Percentiles rank a stretch among this genome's conserved stretches.
Evolutionary conservation across 2,113 vertebrate species (phyloP).

Genomic region (Protobothrops mucrosquamatus): DNA sequence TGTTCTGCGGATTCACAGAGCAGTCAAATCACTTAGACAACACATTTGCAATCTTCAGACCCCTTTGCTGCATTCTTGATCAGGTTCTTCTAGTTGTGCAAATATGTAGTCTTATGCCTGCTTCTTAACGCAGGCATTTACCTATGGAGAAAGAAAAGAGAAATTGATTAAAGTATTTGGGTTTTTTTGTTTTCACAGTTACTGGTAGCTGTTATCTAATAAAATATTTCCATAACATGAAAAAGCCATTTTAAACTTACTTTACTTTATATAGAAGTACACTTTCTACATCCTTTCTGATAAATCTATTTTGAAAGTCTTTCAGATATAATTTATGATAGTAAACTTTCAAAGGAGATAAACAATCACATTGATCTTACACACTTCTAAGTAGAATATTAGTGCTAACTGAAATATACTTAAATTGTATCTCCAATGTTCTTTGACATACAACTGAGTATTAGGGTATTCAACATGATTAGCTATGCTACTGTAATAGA

Average conservation of each 20-base stretch:
- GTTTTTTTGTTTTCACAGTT: background rate
- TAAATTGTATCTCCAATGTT: background rate
- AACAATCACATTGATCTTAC: background rate
- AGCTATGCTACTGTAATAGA: background rate
- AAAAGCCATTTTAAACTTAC: background rate
- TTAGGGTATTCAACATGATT: background rate
- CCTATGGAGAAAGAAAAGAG: slow-evolving; percentile 67
- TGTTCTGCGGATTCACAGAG: slow-evolving; percentile 78
- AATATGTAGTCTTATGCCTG: slow-evolving; percentile 74
- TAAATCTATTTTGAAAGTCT: background rate
- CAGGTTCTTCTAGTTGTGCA: slow-evolving; percentile 39
- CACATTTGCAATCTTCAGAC: slow-evolving; percentile 50
- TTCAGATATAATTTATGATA: background rate
- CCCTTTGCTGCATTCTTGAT: slow-evolving; percentile 41
- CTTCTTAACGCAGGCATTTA: slow-evolving; percentile 87
- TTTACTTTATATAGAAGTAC: background rate
- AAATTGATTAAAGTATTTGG: background rate
- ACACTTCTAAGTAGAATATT: background rate
- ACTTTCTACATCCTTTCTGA: background rate
- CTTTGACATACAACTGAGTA: background rate
- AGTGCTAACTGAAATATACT: background rate
- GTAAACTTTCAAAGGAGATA: background rate
- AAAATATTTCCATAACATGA: background rate
- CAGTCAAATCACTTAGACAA: slow-evolving; percentile 67
- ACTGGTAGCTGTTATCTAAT: background rate